Conservation (phyloP, 2,888 invertebrate genomes). For the Parelbella ahira region DNA sequence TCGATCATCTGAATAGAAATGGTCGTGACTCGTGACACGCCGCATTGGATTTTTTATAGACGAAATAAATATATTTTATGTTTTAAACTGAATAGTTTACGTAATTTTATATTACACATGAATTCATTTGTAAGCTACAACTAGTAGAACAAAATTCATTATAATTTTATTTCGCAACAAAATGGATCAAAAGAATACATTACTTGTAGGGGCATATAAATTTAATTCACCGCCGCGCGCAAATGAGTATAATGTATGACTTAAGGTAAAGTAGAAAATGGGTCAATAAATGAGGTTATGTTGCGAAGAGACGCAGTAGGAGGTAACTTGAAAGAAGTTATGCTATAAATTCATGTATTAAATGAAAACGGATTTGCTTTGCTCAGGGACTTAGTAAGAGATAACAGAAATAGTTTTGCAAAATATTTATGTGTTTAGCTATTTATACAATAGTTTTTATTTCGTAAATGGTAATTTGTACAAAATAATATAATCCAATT, state of each 20-base stretch:
- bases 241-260: slow-evolving; percentile 24
- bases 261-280: slow-evolving; percentile 25
- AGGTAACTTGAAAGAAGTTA: slow-evolving; percentile 24
- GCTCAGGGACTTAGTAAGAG: slow-evolving; percentile 17
- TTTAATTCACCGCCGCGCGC: slow-evolving; percentile 21
- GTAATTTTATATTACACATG: too few relatives aligned
- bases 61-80: too few relatives aligned
- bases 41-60: too few relatives aligned
- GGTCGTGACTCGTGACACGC: not conserved
- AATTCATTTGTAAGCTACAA: too few relatives aligned
- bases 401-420: too few relatives aligned
- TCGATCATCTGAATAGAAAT: slow-evolving; percentile 35
- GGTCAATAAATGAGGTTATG: slow-evolving; percentile 26
- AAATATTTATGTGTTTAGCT: too few relatives aligned
- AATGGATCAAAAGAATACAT: slow-evolving; percentile 24
- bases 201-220: slow-evolving; percentile 17
- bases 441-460: too few relatives aligned
- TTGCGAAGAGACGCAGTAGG: slow-evolving; percentile 23
- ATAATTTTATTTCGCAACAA: too few relatives aligned
- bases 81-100: too few relatives aligned
- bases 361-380: slow-evolving; percentile 21
- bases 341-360: slow-evolving; percentile 22
- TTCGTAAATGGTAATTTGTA: too few relatives aligned
- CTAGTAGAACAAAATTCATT: too few relatives aligned
- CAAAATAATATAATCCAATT: too few relatives aligned